These are phyloP conservation scores for Phalacrocorax aristotelis DNA, from an alignment of 2,113 vertebrate genomes.

Conservation along the genomic window DNA sequence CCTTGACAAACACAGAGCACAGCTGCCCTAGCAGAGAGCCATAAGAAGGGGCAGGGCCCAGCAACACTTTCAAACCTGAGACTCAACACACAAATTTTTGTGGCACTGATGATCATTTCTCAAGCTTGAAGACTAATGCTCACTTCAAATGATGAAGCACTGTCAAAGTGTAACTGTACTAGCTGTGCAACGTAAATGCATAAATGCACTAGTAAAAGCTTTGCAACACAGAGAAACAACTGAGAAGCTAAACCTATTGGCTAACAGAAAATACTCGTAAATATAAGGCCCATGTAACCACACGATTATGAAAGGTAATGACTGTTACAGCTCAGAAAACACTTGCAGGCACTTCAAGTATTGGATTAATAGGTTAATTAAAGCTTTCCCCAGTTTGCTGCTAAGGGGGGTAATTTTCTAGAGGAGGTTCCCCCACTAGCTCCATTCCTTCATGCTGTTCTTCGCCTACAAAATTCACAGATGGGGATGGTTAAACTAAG, in stretches of 20 bases:
- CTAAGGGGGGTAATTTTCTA: not conserved
- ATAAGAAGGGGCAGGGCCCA: not conserved
- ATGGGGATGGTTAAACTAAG: not conserved
- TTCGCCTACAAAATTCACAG: not conserved
- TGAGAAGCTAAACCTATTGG: not conserved
- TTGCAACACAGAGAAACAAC: not conserved
- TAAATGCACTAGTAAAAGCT: not conserved
- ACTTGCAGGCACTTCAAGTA: not conserved
- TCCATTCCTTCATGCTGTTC: not conserved
- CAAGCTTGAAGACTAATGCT: not conserved
- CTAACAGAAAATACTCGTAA: not conserved
- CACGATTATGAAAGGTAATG: not conserved
- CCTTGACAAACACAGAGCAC: not conserved
- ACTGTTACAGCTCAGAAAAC: not conserved
- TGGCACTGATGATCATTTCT: not conserved
- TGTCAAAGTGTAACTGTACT: not conserved
- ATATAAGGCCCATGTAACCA: not conserved
- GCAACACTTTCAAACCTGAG: not conserved
- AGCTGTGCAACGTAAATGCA: not conserved
- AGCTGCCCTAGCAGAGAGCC: not conserved
- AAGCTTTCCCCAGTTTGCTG: not conserved
- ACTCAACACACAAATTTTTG: not conserved
- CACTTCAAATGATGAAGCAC: not conserved
- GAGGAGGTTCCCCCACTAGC: not conserved
- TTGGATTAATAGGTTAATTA: slow-evolving; percentile 29